Evolutionary conservation across 2,888 invertebrate species (phyloP).

Genomic region (Catocala fraxini): DNA sequence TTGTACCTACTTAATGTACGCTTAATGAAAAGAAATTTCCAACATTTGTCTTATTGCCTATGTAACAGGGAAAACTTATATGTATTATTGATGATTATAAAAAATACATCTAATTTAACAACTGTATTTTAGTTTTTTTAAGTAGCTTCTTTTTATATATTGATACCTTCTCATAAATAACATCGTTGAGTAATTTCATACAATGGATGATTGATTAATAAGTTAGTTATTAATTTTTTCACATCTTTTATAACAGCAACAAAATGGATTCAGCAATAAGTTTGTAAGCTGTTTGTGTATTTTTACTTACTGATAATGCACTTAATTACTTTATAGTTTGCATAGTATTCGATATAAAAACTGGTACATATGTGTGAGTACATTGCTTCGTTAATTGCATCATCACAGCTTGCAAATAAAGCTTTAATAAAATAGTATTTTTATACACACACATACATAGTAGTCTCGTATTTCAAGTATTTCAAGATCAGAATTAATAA

Average conservation of each 20-base stretch:
- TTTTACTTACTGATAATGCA: not conserved
- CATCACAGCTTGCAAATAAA: not conserved
- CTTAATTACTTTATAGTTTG: conserved; percentile 14
- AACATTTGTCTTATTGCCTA: conserved; percentile 72
- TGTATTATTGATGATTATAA: conserved; percentile 56
- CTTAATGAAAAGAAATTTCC: conserved; percentile 77
- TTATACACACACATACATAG: not conserved
- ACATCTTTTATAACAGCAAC: conserved; percentile 10
- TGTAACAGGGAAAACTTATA: conserved; percentile 61
- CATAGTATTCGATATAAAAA: not conserved
- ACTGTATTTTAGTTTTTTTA: conserved; percentile 38
- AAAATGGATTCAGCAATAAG: conserved; percentile 15
- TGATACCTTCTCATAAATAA: conserved; percentile 29
- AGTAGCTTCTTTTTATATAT: conserved; percentile 42
- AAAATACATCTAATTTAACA: conserved; percentile 51
- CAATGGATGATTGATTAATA: conserved; percentile 61
- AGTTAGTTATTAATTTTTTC: conserved; percentile 2
- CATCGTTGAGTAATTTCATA: conserved; percentile 57
- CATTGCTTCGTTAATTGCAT: not conserved
- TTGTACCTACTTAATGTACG: conserved; percentile 70
- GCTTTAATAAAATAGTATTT: not conserved
- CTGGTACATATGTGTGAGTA: not conserved
- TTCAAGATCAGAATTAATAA: conserved; percentile 17
- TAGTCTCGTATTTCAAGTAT: not conserved
- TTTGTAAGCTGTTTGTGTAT: conserved; percentile 27